These are phyloP conservation scores for Salmo trutta DNA, from an alignment of 2,797 vertebrate species.

Conservation along the genomic window DNA sequence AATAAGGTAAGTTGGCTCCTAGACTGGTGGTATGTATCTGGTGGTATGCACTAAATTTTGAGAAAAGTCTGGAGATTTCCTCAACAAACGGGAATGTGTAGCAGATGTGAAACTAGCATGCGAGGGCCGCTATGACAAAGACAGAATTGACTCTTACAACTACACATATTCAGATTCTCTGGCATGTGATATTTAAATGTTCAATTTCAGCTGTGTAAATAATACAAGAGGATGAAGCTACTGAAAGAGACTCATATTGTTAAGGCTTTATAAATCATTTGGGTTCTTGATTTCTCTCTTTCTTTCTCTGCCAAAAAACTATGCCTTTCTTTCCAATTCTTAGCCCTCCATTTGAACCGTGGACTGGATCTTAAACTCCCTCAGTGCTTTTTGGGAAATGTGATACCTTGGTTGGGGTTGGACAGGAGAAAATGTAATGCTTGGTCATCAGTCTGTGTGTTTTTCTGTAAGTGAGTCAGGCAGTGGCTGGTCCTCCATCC, in stretches of 20 bases:
- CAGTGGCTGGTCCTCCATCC: no score
- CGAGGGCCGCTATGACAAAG: not conserved
- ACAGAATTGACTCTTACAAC: not conserved
- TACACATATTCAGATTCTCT: not conserved
- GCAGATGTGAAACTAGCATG: not conserved
- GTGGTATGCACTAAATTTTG: not conserved
- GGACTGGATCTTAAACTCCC: not conserved
- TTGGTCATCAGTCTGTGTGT: not conserved
- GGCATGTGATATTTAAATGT: not conserved
- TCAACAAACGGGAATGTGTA: not conserved
- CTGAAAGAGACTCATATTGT: not conserved
- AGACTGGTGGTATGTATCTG: not conserved
- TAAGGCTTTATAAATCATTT: not conserved
- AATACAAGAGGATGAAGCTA: not conserved
- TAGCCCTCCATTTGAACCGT: not conserved
- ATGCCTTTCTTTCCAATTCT: not conserved
- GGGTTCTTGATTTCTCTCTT: not conserved
- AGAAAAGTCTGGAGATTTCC: conserved; percentile 2
- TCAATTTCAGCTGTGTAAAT: not conserved
- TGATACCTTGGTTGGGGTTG: not conserved
- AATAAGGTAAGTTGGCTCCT: not conserved
- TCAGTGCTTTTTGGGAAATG: not conserved
- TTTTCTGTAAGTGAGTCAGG: not conserved
- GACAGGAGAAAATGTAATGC: not conserved
- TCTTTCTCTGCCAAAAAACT: not conserved